Evolutionary conservation across 1,140 invertebrate genomes (phyloP), one percentile per base, ranked within the genome.

Genomic region (Drosophila fuyamai): DNA sequence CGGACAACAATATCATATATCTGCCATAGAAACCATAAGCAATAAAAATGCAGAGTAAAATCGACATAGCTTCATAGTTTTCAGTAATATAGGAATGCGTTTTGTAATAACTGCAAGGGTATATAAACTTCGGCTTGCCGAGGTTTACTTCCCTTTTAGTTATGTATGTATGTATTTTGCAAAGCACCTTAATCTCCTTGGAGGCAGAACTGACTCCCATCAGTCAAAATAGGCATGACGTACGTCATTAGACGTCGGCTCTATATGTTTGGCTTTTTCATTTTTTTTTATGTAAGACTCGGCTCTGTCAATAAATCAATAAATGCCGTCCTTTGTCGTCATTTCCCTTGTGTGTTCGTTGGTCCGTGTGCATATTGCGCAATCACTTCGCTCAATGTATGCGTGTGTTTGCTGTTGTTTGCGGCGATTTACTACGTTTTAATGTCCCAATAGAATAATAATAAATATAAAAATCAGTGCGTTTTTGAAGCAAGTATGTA

Each of bases 351-450:
- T 85, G 70, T 85, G 72, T 50, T 80, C 73, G 77, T 54, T 84
- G 72, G 72, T 41, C 77, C 59, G 81, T 84, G 77, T 84, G 62
- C 67, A 81, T 85, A 84, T 84, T 84, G 81, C 81, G 81, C 81
- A 84, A 84, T 84, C 77, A 72, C 76, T 44, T 54, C 40, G 70
- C 44, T 27, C 41, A 14, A 75, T 55, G n/a, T 58, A 36, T 35
- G 35, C 32, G 35, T 41, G 56, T 23, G 71, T 23, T 66, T 71
- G 65, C 58, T 53, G 62, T 83, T 83, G 62, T 77, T 85, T 85
- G 81, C 47, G 55, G 44, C 76, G 63, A 84, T 76, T 76, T 83
- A 76, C 75, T 76, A 41, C 46, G 57, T 73, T 77, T 85, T 81
- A 81, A 81, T 84, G 77, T 70, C 56, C 61, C 73, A 71, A 84